Base-by-base conservation (phyloP, 2,888 invertebrate species). In the Eristalis intricaria region DNA sequence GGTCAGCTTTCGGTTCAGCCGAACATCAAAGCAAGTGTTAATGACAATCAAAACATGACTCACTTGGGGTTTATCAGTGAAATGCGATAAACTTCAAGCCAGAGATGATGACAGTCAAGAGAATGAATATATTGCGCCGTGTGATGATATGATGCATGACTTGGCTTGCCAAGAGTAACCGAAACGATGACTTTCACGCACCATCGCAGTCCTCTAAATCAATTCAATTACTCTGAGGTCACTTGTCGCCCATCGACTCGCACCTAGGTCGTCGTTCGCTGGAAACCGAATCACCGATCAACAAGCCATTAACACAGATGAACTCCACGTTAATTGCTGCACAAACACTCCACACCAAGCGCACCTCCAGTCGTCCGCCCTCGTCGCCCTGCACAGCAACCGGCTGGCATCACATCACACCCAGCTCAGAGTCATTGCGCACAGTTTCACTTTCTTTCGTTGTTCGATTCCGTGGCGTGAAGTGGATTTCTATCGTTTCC, bases 361-460 rank as follows among this genome's bases (percentile, higher is more conserved):
- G 77, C 70, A 77, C 82, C 66, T 76, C 29, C 71, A 82, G 56
- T 19, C 63, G 8, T 63, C 63, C 32, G n/a, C 15, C 32, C 32
- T 4, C 38, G 38, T 38, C 15, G 35, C 63, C 50, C 5, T 2
- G 13, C n/a, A 43, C 71, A 26, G 22, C 71, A 61, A 56, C 65
- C 73, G 35, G 11, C 29, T 13, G 29, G 29, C 32, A 32, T 32
- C 32, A 32, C 32, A 71, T 65, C 69, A 26, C 69, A 50, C 13
- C 64, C 43, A 64, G 64, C 66, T 26, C 61, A 77, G 76, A 65
- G 69, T 58, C 19, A 26, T 58, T 35, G 58, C 19, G 23, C 15
- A 65, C 68, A 82, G 71, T 83, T 83, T 83, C 83, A 83, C 83
- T 83, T 83, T 83, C 83, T 73, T 77, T 68, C 61, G 56, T 4